These are phyloP conservation scores for Lathamus discolor DNA, from an alignment of 2,113 vertebrate species.

Conservation along the genomic window DNA sequence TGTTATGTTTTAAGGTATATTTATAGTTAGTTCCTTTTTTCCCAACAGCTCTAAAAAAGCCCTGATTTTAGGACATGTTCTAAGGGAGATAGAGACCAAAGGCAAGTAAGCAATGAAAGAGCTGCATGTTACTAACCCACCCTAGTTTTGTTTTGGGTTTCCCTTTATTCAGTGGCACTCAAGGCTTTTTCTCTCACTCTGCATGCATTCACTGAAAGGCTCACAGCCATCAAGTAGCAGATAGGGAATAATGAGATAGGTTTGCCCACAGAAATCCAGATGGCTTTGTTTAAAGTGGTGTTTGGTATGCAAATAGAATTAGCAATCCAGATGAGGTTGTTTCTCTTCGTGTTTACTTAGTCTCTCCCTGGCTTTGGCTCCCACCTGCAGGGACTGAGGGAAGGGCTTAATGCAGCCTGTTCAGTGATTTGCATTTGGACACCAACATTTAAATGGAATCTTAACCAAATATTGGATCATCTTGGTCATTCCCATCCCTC, in stretches of 20 bases:
- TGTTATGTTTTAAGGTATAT: background rate
- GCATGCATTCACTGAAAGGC: background rate
- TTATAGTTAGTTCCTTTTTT: background rate
- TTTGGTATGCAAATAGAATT: conserved; percentile 35
- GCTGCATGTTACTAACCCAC: background rate
- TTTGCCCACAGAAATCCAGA: background rate
- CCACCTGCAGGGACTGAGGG: background rate
- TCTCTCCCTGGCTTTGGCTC: background rate
- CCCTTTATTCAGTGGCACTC: background rate
- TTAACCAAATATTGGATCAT: background rate
- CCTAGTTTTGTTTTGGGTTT: background rate
- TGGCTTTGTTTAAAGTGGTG: background rate
- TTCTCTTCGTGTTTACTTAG: background rate
- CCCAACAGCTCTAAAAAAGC: background rate
- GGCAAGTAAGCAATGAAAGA: background rate
- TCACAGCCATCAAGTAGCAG: background rate
- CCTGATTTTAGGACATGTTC: background rate
- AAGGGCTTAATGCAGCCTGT: background rate
- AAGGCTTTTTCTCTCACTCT: background rate
- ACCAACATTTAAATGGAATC: background rate
- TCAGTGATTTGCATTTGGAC: background rate
- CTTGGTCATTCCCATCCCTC: background rate
- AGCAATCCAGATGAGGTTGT: background rate
- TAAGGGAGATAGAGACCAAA: background rate
- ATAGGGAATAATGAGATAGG: background rate